Percentiles rank a stretch among this genome's conserved stretches.
Evolutionary conservation across 2,888 invertebrate species (phyloP).

Genomic region (Erpobdella octoculata): DNA sequence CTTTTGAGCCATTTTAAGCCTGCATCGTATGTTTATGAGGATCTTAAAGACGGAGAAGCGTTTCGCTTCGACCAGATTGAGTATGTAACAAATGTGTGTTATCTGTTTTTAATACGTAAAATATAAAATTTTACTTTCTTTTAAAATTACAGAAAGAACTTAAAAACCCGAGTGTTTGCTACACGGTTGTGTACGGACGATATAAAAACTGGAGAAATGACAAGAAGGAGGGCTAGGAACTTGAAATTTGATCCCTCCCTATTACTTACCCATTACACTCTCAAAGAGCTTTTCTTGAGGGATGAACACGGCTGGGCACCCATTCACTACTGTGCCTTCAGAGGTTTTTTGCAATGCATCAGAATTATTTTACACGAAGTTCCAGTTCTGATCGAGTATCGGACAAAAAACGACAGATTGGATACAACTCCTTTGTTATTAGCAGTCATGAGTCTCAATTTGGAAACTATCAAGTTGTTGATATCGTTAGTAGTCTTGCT

Average conservation of each 20-base stretch:
- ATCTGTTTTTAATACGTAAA: neutral
- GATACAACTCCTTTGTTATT: constrained; percentile 17
- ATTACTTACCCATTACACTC: constrained; percentile 19
- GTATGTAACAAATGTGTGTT: neutral
- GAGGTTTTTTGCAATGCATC: constrained; percentile 15
- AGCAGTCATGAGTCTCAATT: constrained; percentile 20
- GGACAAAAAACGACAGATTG: constrained; percentile 12
- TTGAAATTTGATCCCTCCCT: constrained; percentile 13
- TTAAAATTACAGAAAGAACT: neutral
- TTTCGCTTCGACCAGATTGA: constrained; percentile 19
- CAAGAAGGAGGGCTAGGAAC: constrained; percentile 1
- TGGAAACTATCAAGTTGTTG: constrained; percentile 16
- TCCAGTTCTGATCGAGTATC: constrained; percentile 18
- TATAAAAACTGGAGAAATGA: constrained; percentile 2
- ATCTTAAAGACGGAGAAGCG: neutral
- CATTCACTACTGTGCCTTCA: constrained; percentile 25
- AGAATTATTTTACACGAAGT: constrained; percentile 19
- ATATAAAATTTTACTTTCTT: neutral
- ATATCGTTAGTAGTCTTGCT: no score
- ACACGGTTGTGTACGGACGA: neutral
- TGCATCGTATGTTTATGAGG: neutral
- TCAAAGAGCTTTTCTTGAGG: constrained; percentile 14
- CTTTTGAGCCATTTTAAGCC: no score
- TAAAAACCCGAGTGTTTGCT: constrained; percentile 15
- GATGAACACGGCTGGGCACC: constrained; percentile 22